Evolutionary conservation across 2,113 vertebrate species (phyloP).

Genomic region (Indri indri): DNA sequence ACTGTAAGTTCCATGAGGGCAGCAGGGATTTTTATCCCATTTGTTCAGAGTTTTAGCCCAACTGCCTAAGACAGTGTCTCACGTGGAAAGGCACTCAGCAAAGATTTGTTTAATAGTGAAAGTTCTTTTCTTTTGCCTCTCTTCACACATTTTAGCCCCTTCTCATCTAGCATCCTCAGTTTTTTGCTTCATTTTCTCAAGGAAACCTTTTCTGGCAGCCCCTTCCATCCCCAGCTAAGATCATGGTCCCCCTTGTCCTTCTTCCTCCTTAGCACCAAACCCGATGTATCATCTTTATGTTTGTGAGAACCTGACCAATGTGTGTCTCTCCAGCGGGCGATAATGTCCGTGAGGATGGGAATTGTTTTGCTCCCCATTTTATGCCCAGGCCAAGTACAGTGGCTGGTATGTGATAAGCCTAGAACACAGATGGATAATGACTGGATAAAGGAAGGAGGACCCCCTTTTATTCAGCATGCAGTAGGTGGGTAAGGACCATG

Average conservation of each 20-base stretch:
- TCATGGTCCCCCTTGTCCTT: background rate
- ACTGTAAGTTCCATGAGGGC: background rate
- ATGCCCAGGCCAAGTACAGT: background rate
- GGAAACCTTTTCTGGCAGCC: background rate
- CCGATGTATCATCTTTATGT: background rate
- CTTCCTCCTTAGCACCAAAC: background rate
- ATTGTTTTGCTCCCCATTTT: background rate
- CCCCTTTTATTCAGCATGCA: background rate
- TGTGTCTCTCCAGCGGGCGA: background rate
- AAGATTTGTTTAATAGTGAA: background rate
- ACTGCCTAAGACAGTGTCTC: background rate
- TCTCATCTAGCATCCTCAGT: background rate
- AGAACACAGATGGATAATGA: background rate
- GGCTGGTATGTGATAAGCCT: background rate
- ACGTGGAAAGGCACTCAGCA: background rate
- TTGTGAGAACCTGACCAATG: background rate
- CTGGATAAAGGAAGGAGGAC: background rate
- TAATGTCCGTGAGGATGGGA: background rate
- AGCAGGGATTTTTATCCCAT: background rate
- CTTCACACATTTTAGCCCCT: background rate
- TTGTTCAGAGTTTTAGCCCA: background rate
- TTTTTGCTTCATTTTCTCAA: background rate
- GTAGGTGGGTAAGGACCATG: background rate
- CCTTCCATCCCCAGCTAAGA: background rate
- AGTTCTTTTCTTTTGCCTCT: background rate